These are phyloP conservation scores for Ptilorrhoa leucosticta DNA, from an alignment of 2,113 vertebrate genomes.

Conservation along the genomic window DNA sequence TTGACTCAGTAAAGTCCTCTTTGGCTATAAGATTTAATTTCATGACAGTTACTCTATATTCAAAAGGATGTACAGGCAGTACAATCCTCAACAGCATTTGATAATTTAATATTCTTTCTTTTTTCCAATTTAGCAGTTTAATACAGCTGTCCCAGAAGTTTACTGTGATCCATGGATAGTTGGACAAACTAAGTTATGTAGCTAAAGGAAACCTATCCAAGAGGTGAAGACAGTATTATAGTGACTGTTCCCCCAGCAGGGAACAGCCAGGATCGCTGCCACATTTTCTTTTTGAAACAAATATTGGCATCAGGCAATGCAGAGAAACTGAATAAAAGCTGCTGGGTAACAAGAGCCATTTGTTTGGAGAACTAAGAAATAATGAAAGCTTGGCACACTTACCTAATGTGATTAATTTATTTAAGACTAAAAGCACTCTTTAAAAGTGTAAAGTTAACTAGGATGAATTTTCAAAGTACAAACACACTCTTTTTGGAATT, in stretches of 20 bases:
- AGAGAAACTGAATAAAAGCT: conserved; percentile 15
- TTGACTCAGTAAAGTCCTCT: neutral
- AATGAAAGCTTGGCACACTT: neutral
- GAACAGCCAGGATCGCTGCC: neutral
- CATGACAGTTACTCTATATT: neutral
- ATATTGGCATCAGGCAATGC: neutral
- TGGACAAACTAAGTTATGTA: neutral
- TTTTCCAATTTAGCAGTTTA: neutral
- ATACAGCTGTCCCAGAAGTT: neutral
- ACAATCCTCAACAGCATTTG: neutral
- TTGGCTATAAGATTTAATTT: neutral
- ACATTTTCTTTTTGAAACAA: neutral
- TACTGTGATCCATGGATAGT: neutral
- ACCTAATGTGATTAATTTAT: neutral
- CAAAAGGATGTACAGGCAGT: neutral
- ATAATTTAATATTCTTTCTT: neutral
- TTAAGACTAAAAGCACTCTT: neutral
- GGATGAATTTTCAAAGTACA: neutral
- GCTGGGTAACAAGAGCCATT: neutral
- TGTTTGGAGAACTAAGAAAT: neutral
- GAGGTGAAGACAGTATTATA: neutral
- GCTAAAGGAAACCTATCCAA: neutral
- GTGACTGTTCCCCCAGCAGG: neutral
- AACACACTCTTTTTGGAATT: neutral
- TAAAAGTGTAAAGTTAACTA: neutral